Percentiles rank a stretch among this genome's conserved stretches.
Evolutionary conservation across 2,113 vertebrate genomes (phyloP).

Genomic region (Erythrolamprus reginae): DNA sequence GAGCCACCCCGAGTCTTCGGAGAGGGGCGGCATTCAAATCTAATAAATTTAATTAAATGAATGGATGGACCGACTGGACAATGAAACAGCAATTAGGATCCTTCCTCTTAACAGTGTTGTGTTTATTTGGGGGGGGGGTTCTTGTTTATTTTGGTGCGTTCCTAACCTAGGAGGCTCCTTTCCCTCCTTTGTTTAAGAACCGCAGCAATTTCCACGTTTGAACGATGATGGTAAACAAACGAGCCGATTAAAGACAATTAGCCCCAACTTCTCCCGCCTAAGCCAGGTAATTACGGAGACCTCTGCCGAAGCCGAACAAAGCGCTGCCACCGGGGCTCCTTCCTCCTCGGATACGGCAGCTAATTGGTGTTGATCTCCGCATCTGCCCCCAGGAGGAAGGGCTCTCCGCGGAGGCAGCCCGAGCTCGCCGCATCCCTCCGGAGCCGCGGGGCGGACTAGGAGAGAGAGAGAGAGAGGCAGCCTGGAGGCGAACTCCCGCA

Average conservation of each 20-base stretch:
- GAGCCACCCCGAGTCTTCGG: too few relatives aligned
- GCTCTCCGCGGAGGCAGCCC: not conserved
- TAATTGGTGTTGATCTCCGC: constrained; percentile 36
- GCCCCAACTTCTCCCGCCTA: not conserved
- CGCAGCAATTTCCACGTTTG: not conserved
- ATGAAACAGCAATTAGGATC: not conserved
- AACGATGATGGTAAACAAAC: not conserved
- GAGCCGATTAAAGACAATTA: not conserved
- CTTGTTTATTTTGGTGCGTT: not conserved
- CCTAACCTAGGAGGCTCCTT: not conserved
- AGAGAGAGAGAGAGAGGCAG: not conserved
- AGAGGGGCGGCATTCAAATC: too few relatives aligned
- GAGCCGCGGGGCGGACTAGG: not conserved
- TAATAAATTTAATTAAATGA: too few relatives aligned
- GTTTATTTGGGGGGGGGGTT: too few relatives aligned
- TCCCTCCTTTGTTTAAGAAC: not conserved
- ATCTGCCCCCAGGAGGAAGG: not conserved
- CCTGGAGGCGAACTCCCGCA: not conserved
- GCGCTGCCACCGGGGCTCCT: not conserved
- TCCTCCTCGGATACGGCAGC: not conserved
- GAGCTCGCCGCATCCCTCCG: not conserved
- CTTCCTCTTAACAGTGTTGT: not conserved
- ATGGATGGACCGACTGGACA: too few relatives aligned
- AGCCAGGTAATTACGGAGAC: not conserved
- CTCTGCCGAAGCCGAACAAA: not conserved